Evolutionary conservation across 2,797 vertebrate genomes (phyloP), one percentile per base, ranked within the genome.

Genomic region (Sebastes wilsoni): DNA sequence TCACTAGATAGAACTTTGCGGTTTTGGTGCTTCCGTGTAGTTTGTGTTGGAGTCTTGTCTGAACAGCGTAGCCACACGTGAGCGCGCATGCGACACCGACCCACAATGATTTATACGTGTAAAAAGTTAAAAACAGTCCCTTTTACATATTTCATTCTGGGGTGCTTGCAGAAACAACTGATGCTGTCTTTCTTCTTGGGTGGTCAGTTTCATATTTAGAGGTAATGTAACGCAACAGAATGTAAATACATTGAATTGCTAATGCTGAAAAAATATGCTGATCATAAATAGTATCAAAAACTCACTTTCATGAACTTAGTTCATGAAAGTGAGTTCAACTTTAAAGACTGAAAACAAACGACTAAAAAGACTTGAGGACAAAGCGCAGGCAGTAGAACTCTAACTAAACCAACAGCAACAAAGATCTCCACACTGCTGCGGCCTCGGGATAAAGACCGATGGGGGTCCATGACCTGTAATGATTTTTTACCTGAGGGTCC

Each of bases 381-480:
- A 28, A 34, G 22, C 65, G 6, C 22, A 34, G 13, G 2, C 8
- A 28, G 46, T 22, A 62, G 36, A 62, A 54, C 52, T 69, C 23
- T 25, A 14, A 42, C 65, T 6, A 18, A 27, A 58, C 32, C 72
- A 69, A n/a, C 49, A 71, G 22, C 72, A 66, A 9, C 71, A 80
- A 36, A 69, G 6, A 69, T 80, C 32, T 34, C 27, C 16, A 38
- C 52, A 27, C 23, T 20, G 38, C 46, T 55, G 23, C 7, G 5
- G 61, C 66, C 36, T 62, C 25, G 27, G 60, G 70, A 76, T 81
- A 22, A 84, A 72, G 71, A 70, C 60, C 70, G 76, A 88, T 72
- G 22, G 70, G 36, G 80, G 67, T 87, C 61, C 22, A 2, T 72
- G 88, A 87, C 85, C 79, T 86, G 64, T 84, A 90, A 89, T 79